phyloP scores from a whole-genome alignment of 1,140 invertebrate species.

The Subanguina moxae region DNA sequence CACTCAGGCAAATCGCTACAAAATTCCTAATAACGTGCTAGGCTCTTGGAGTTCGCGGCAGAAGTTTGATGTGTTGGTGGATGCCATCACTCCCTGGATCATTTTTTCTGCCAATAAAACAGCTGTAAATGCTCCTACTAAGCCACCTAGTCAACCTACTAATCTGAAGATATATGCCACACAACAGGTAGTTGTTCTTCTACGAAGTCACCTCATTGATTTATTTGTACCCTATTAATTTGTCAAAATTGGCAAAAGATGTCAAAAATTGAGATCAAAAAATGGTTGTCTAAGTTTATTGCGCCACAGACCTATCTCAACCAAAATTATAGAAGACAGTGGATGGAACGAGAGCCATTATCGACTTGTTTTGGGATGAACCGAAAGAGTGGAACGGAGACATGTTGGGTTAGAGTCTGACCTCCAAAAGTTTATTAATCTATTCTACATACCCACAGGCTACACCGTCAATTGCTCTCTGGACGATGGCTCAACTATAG shows the following conservation, averaged over 20 bases:
- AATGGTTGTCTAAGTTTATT: too few relatives aligned
- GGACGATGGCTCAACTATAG: constrained; percentile 5
- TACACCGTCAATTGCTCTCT: constrained; percentile 50
- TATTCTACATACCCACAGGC: not conserved
- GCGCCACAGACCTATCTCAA: too few relatives aligned
- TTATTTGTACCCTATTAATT: too few relatives aligned
- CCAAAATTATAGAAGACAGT: constrained; percentile 49
- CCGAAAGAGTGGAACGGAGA: constrained; percentile 58
- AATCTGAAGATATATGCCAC: constrained; percentile 51
- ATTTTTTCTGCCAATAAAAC: constrained; percentile 47
- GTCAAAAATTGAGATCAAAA: too few relatives aligned
- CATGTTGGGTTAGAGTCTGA: constrained; percentile 44
- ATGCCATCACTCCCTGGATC: constrained; percentile 50
- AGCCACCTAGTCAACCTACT: constrained; percentile 48
- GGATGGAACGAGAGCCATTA: constrained; percentile 56
- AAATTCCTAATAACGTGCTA: constrained; percentile 41
- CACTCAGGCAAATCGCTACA: constrained; percentile 24
- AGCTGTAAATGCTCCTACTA: constrained; percentile 50
- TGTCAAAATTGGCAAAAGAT: too few relatives aligned
- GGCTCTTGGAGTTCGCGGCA: constrained; percentile 50
- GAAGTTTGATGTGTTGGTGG: constrained; percentile 49
- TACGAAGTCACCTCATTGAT: too few relatives aligned
- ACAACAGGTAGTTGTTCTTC: constrained; percentile 47
- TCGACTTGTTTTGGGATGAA: constrained; percentile 57
- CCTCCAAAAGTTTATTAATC: not conserved